Conservation (phyloP, 2,888 invertebrate species). For the Ditula angustiorana region DNA sequence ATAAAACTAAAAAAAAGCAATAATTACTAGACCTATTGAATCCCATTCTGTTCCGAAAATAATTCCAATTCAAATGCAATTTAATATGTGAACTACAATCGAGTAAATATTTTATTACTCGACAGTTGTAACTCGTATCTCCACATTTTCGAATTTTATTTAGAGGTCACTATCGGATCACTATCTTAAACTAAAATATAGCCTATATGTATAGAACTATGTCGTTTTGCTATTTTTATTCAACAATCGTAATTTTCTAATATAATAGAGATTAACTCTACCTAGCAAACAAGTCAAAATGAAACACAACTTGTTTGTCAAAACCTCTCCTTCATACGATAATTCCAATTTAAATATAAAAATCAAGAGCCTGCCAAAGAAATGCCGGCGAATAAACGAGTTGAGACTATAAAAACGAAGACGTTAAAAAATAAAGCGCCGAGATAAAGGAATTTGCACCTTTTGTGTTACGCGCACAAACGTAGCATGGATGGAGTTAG, state of each 20-base stretch:
- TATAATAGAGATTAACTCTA: no score
- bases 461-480: conserved; percentile 20
- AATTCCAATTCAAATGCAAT: no score
- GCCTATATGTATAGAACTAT: no score
- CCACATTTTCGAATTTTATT: no score
- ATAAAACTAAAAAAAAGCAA: conserved; percentile 34
- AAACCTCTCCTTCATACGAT: background rate
- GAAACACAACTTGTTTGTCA: background rate
- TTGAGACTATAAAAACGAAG: conserved; percentile 16
- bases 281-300: background rate
- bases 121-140: background rate
- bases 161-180: no score
- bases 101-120: no score
- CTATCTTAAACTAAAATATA: no score
- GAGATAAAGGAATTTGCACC: conserved; percentile 30
- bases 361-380: background rate
- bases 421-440: conserved; percentile 28
- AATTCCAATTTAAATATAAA: background rate
- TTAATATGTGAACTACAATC: no score
- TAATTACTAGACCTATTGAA: conserved; percentile 18
- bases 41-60: background rate
- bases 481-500: background rate
- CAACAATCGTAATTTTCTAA: no score
- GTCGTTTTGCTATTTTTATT: no score
- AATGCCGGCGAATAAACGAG: conserved; percentile 3